These are phyloP conservation scores for Pseudorhombus dupliciocellatus DNA, from an alignment of 2,113 vertebrate species.

Conservation along the genomic window DNA sequence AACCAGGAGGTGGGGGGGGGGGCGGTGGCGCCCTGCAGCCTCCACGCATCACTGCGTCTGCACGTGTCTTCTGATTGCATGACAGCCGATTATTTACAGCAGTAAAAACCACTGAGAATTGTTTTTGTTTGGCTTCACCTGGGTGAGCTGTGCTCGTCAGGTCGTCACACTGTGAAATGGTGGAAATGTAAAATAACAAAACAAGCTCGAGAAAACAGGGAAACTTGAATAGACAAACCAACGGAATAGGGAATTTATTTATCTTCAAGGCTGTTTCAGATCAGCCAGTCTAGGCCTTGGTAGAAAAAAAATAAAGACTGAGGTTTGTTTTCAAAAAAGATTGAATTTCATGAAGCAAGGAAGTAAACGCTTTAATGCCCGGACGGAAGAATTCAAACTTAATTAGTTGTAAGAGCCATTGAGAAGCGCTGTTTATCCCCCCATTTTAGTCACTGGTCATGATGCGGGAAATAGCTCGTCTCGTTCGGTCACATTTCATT, in stretches of 20 bases:
- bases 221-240: neutral
- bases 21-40: neutral
- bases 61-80: neutral
- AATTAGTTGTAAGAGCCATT: neutral
- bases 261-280: slow-evolving; percentile 26
- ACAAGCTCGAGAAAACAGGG: neutral
- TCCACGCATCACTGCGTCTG: neutral
- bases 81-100: slow-evolving; percentile 10
- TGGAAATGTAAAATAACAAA: slow-evolving; percentile 7
- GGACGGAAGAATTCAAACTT: neutral
- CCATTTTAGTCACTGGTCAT: too few species aligned
- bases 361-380: neutral
- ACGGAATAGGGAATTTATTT: neutral
- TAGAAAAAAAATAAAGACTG: neutral
- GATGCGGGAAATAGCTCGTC: neutral
- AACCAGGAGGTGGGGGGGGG: too few species aligned
- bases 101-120: neutral
- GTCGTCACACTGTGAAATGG: slow-evolving; percentile 7
- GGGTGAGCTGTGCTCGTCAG: neutral
- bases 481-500: neutral
- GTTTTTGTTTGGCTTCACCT: neutral
- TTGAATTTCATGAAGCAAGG: slow-evolving; percentile 6
- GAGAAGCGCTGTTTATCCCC: neutral
- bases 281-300: neutral
- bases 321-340: neutral